phyloP scores from a whole-genome alignment of 2,797 vertebrate genomes.

The Thamnophis elegans region DNA sequence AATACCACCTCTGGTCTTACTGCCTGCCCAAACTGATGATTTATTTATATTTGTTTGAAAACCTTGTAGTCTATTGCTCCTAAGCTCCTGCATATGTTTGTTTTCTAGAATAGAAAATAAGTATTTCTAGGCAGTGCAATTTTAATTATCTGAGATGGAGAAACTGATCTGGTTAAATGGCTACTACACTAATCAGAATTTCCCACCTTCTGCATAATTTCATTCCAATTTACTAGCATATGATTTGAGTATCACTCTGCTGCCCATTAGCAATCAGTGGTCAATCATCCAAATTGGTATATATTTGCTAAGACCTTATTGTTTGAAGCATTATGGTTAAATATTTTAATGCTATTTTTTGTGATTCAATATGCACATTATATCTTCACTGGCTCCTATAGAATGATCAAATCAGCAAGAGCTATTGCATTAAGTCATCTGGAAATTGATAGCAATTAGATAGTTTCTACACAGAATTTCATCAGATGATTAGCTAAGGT shows the following conservation, averaged over 20 bases:
- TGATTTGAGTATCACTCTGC: slow-evolving; percentile 73
- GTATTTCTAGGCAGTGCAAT: slow-evolving; percentile 63
- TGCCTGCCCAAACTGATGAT: not conserved
- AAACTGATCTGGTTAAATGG: slow-evolving; percentile 56
- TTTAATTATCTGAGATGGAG: slow-evolving; percentile 75
- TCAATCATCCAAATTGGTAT: slow-evolving; percentile 64
- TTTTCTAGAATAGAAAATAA: slow-evolving; percentile 72
- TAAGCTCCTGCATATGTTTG: not conserved
- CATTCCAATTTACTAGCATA: slow-evolving; percentile 74
- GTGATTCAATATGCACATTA: not conserved
- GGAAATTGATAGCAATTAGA: not conserved
- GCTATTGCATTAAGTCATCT: not conserved
- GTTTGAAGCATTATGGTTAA: not conserved
- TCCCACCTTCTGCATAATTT: slow-evolving; percentile 66
- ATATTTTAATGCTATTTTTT: not conserved
- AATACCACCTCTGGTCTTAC: not conserved
- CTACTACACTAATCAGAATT: slow-evolving; percentile 70
- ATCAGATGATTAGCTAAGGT: not conserved
- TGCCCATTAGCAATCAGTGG: slow-evolving; percentile 72
- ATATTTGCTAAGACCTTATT: not conserved
- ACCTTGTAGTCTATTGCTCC: not conserved
- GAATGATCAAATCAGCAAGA: not conserved
- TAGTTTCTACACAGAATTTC: not conserved
- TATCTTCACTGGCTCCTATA: not conserved
- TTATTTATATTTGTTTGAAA: not conserved